These are phyloP conservation scores for Callinectes sapidus DNA, from an alignment of 2,888 invertebrate genomes.

Conservation along the genomic window DNA sequence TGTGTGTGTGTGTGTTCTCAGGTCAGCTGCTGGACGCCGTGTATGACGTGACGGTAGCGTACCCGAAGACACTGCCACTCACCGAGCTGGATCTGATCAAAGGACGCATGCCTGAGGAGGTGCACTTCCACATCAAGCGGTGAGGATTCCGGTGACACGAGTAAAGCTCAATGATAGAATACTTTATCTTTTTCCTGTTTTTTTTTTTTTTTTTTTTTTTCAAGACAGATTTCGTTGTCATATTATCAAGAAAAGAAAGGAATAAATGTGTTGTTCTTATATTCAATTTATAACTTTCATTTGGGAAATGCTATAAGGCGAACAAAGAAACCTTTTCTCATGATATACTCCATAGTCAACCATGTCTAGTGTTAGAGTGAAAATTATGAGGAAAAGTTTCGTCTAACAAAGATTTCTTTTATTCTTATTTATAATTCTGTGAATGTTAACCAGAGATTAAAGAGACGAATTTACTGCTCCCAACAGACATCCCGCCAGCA, in stretches of 20 bases:
- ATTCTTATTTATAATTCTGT: no score
- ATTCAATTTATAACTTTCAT: background rate
- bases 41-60: conserved; percentile 92
- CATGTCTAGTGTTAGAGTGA: background rate
- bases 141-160: conserved; percentile 74
- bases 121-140: conserved; percentile 86
- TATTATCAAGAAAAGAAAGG: no score
- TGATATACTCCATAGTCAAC: no score
- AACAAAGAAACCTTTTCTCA: no score
- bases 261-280: no score
- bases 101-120: conserved; percentile 85
- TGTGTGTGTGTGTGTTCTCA: background rate
- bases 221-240: background rate
- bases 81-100: conserved; percentile 84
- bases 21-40: conserved; percentile 82
- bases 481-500: conserved; percentile 34
- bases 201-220: background rate
- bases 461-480: background rate
- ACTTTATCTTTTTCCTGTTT: background rate
- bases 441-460: no score
- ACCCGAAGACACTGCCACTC: conserved; percentile 85
- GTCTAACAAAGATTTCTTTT: no score
- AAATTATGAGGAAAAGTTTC: no score
- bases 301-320: no score
- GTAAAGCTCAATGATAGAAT: background rate